phyloP scores from a whole-genome alignment of 2,888 invertebrate species.

The Parthenolecanium corni region DNA sequence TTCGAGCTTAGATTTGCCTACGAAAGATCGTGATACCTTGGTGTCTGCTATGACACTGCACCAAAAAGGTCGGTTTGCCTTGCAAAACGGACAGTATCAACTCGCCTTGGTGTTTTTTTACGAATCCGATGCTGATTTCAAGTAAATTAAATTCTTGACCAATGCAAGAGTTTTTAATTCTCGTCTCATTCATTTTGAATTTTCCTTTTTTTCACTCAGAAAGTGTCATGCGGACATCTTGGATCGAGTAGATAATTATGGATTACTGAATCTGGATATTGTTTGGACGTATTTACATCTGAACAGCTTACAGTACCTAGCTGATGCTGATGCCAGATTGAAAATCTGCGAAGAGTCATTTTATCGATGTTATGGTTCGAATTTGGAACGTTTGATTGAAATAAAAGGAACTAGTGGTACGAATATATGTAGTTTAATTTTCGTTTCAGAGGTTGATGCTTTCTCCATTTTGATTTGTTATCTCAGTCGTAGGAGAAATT shows the following conservation, averaged over 20 bases:
- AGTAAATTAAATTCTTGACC: constrained; percentile 37
- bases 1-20: constrained; percentile 59
- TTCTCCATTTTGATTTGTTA: no score
- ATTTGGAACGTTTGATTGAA: constrained; percentile 49
- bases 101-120: constrained; percentile 60
- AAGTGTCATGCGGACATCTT: constrained; percentile 54
- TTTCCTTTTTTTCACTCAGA: constrained; percentile 39
- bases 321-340: constrained; percentile 60
- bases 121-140: constrained; percentile 64
- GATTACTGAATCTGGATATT: constrained; percentile 68
- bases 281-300: constrained; percentile 81
- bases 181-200: neutral
- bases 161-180: neutral
- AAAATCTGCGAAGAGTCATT: constrained; percentile 55
- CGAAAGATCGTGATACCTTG: constrained; percentile 56
- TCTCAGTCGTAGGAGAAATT: no score
- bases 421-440: constrained; percentile 27
- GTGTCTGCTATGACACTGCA: constrained; percentile 67
- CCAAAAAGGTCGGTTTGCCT: constrained; percentile 60
- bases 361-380: constrained; percentile 52
- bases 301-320: constrained; percentile 55
- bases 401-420: constrained; percentile 48
- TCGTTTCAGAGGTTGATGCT: no score
- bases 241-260: constrained; percentile 67
- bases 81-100: constrained; percentile 53